Base-by-base conservation (phyloP, 2,797 vertebrate species). In the Sylvilagus floridanus region DNA sequence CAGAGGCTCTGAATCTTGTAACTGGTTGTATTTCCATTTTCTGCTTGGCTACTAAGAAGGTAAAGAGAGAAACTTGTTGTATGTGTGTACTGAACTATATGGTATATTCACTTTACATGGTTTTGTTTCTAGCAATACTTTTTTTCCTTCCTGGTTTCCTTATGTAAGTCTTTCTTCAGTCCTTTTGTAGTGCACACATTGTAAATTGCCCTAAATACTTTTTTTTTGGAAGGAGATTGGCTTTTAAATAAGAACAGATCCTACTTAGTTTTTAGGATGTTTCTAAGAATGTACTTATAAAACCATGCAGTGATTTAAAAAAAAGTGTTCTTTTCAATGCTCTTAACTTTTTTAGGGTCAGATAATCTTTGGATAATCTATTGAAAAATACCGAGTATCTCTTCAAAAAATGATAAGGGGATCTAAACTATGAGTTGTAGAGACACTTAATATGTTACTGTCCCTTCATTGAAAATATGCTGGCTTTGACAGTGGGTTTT, bases 221-320 rank as follows among this genome's bases (percentile, higher is more conserved):
- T 90, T 76, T 24, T 24, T 95, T 37, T 28, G 35, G 26, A 30
- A 50, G 26, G 89, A 66, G 10, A 14, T 85, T 91, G 54, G 22
- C 83, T 81, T 88, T 94, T 79, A 81, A 76, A 84, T 93, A 57
- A 54, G 32, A 86, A 50, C 7, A 22, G 13, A 54, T 93, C 17
- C 73, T 88, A 85, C 24, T 77, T 96, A 63, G 35, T 92, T 88
- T 92, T 94, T 85, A 79, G 60, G 28, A 81, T 76, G 28, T 77
- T 88, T 73, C 66, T 89, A 79, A 84, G 52, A 52, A 52, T 89
- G 2, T 21, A 79, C 83, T 79, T 84, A 30, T 81, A 78, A 75
- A 81, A 24, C 26, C 78, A 60, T 91, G 84, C 17, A 72, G 52
- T 76, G 35, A 79, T 77, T 47, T 8, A 47, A 83, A 95, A 89